Evolutionary conservation across 2,113 vertebrate genomes (phyloP), one percentile per base, ranked within the genome.

Genomic region (Lathamus discolor): DNA sequence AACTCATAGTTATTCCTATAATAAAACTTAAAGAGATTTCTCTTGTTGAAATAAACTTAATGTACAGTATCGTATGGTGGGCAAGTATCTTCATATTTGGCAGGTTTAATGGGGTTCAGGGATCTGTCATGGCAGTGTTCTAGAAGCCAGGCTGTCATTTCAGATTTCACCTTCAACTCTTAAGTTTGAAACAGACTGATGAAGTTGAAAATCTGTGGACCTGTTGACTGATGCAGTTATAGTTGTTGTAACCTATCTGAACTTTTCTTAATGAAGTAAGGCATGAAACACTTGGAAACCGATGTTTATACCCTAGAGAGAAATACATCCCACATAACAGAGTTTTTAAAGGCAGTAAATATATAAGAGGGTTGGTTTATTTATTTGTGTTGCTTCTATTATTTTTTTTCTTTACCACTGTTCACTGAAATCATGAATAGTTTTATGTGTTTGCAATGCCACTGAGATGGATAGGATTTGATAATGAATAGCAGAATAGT

Each of bases 11-110:
- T 93, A 79, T 95, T 81, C 86, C 44, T 93, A 19, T 62, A 69
- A 77, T 73, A 88, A 93, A 96, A 79, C 48, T 57, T 86, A 90
- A 93, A 88, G 81, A 86, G 63, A 63, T 72, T 52, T 85, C 52
- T 90, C 28, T 52, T 72, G 72, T 79, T 85, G 61, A 90, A 93
- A 96, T 95, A 86, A 96, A 85, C 72, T 94, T 93, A 90, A 96
- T 86, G 91, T 78, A 75, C 29, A 6, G 51, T 87, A 75, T 95
- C 89, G 78, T 67, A 90, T 10, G 29, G 28, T 81, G 28, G 64
- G 35, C 22, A 69, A 87, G 27, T 59, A 72, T 90, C 88, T 97
- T 96, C 39, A 43, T 76, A 79, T 93, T 78, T 91, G 81, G 20
- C 80, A 62, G 17, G 24, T 83, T 94, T 83, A 46, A 69, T 52